These are phyloP conservation scores for Cardiocondyla obscurior DNA, from an alignment of 1,140 invertebrate genomes.

Conservation along the genomic window DNA sequence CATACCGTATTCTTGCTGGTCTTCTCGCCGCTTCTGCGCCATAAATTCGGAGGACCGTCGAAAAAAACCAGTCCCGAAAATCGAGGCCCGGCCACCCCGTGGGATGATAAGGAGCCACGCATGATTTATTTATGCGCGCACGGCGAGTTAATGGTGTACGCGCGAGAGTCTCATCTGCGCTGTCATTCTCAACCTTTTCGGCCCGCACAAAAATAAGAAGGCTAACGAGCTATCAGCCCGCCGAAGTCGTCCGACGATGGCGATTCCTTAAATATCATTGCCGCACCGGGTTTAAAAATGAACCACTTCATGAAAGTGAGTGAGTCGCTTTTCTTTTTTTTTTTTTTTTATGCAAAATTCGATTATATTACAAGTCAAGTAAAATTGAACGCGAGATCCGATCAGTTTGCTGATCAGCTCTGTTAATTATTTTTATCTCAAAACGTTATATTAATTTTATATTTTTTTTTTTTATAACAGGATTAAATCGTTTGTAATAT, in stretches of 20 bases:
- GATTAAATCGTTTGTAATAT: background rate
- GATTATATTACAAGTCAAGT: too few species aligned
- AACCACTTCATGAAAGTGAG: background rate
- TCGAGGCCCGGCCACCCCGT: constrained; percentile 21
- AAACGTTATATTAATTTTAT: too few species aligned
- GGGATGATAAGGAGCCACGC: constrained; percentile 14
- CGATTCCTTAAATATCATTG: constrained; percentile 32
- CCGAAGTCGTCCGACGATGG: background rate
- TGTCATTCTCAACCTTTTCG: constrained; percentile 14
- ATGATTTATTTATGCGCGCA: constrained; percentile 51
- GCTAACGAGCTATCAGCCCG: constrained; percentile 36
- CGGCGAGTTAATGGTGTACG: constrained; percentile 31
- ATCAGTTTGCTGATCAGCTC: too few species aligned
- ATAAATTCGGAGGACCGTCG: background rate
- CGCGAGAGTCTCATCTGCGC: background rate
- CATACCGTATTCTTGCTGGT: constrained; percentile 13
- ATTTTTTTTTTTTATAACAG: background rate
- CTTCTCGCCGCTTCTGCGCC: constrained; percentile 6
- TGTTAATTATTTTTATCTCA: too few species aligned
- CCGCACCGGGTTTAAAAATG: background rate
- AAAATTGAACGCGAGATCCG: background rate
- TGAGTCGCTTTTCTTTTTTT: background rate
- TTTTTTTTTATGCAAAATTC: background rate
- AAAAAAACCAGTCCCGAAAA: constrained; percentile 62
- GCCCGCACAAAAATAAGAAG: constrained; percentile 26